Percentiles rank a stretch among this genome's conserved stretches.
These are phyloP conservation scores for Mechanitis messenoides DNA, from an alignment of 2,888 invertebrate species.

Conservation along the genomic window DNA sequence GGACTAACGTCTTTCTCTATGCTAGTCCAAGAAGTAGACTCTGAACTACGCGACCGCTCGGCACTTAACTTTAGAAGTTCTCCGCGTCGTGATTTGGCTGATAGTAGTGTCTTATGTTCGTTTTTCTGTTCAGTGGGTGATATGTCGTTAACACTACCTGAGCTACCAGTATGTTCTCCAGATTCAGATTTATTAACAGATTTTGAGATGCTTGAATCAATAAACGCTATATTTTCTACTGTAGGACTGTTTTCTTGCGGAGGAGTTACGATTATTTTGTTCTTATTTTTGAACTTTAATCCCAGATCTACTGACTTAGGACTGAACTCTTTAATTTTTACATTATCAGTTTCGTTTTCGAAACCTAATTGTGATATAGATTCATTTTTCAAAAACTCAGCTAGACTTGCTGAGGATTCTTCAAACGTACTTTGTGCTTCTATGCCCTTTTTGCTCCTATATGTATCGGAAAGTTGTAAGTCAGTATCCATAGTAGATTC, in stretches of 20 bases:
- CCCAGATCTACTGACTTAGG: slow-evolving; percentile 54
- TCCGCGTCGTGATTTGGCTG: slow-evolving; percentile 70
- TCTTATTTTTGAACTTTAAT: slow-evolving; percentile 72
- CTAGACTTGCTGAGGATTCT: slow-evolving; percentile 74
- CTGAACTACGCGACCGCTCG: slow-evolving; percentile 86
- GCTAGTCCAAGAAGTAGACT: slow-evolving; percentile 87
- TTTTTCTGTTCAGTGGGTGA: slow-evolving; percentile 62
- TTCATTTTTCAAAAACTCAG: slow-evolving; percentile 68
- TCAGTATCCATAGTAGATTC: slow-evolving; percentile 80
- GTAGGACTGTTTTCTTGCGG: slow-evolving; percentile 79
- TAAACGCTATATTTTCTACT: slow-evolving; percentile 71
- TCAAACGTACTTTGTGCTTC: slow-evolving; percentile 79
- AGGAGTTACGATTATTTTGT: slow-evolving; percentile 78
- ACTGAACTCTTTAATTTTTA: slow-evolving; percentile 42
- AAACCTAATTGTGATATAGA: slow-evolving; percentile 58
- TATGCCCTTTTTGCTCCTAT: slow-evolving; percentile 46
- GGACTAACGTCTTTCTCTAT: slow-evolving; percentile 84
- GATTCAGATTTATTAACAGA: slow-evolving; percentile 61
- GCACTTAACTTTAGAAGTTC: slow-evolving; percentile 81
- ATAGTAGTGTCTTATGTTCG: slow-evolving; percentile 55
- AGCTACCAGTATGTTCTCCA: slow-evolving; percentile 64
- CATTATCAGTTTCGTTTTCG: slow-evolving; percentile 64
- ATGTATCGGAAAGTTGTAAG: slow-evolving; percentile 71
- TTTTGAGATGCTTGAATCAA: slow-evolving; percentile 62
- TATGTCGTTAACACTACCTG: slow-evolving; percentile 60